Evolutionary conservation across 2,113 vertebrate genomes (phyloP).

Genomic region (Sardina pilchardus): DNA sequence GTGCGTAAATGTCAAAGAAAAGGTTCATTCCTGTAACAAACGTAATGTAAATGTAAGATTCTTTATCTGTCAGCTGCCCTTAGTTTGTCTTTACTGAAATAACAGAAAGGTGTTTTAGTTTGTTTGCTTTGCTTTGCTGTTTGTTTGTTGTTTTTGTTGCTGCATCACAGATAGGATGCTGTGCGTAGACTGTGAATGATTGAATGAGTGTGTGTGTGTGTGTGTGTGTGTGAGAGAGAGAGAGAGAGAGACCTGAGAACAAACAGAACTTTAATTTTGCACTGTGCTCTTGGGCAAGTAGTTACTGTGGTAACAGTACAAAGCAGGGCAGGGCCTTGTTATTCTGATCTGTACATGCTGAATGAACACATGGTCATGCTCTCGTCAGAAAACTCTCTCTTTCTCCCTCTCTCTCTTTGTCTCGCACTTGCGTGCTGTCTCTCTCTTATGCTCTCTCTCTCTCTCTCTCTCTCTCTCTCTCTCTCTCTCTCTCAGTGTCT

Average conservation of each 20-base stretch:
- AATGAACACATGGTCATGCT: not conserved
- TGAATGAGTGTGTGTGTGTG: too few species aligned
- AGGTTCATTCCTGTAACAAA: not conserved
- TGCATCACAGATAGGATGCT: not conserved
- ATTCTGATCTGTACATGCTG: conserved; percentile 36
- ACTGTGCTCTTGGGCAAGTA: conserved; percentile 47
- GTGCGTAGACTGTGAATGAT: not conserved
- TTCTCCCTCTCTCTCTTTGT: conserved; percentile 31
- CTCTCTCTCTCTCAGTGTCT: conserved; percentile 32
- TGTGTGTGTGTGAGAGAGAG: too few species aligned
- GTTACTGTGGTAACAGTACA: conserved; percentile 56
- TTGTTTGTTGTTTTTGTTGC: not conserved
- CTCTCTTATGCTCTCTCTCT: not conserved
- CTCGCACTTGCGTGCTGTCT: conserved; percentile 16
- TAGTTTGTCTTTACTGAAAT: not conserved
- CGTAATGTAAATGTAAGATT: too few species aligned
- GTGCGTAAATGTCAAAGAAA: not conserved
- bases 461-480: not conserved
- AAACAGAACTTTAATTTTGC: conserved; percentile 36
- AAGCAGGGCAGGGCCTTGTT: conserved; percentile 59
- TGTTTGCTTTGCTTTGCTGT: not conserved
- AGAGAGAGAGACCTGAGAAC: not conserved
- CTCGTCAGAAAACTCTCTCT: not conserved
- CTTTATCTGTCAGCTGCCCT: not conserved
- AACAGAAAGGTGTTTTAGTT: not conserved